Evolutionary conservation across 2,888 invertebrate genomes (phyloP).

Genomic region (Heliconius charithonia): DNA sequence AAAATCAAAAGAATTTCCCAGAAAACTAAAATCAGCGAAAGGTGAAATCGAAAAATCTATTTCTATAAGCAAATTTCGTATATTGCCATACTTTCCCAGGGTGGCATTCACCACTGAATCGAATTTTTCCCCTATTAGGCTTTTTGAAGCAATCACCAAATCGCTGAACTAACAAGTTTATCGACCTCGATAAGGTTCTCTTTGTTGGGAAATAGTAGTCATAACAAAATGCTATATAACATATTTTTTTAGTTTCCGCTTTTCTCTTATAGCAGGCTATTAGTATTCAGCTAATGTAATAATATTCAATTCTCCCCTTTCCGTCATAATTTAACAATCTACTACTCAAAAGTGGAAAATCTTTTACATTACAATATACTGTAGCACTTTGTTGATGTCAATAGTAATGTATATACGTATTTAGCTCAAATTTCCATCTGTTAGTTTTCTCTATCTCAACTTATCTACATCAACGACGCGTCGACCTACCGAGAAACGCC

Average conservation of each 20-base stretch:
- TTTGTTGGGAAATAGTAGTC: background rate
- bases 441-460: too few relatives aligned
- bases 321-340: too few relatives aligned
- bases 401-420: too few relatives aligned
- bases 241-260: background rate
- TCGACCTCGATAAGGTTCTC: slow-evolving; percentile 12
- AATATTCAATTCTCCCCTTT: too few relatives aligned
- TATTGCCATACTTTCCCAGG: background rate
- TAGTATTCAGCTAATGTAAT: too few relatives aligned
- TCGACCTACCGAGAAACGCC: too few relatives aligned
- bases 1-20: background rate
- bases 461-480: too few relatives aligned
- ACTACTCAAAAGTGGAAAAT: too few relatives aligned
- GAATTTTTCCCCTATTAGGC: slow-evolving; percentile 11
- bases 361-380: too few relatives aligned
- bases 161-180: slow-evolving; percentile 31
- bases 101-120: slow-evolving; percentile 24
- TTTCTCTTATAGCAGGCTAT: background rate
- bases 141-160: slow-evolving; percentile 28
- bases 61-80: slow-evolving; percentile 9
- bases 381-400: too few relatives aligned
- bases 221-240: background rate
- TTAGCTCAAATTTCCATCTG: too few relatives aligned
- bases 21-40: background rate
- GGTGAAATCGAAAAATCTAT: slow-evolving; percentile 6